Evolutionary conservation across 1,140 invertebrate species (phyloP), one percentile per base, ranked within the genome.

Genomic region (Macrosteles quadrilineatus): DNA sequence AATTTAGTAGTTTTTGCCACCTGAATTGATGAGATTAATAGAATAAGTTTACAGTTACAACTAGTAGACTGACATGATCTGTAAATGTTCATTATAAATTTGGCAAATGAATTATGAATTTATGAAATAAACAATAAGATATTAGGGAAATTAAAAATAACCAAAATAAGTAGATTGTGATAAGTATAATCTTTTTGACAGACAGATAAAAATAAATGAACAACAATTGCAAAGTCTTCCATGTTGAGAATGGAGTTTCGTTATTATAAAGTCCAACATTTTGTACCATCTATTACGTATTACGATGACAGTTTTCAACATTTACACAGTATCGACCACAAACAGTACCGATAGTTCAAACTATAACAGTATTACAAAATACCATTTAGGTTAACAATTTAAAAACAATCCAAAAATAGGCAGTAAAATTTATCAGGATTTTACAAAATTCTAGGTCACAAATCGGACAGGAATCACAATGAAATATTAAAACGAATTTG

Each of bases 371-470:
- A 32, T 31, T 36, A 12, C 32, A 12, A 36, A 63, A 32, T 63
- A 63, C 31, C 59, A 63, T 32, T 2, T 31, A 63, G 29, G 29
- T 63, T 63, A 63, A 17, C 12, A n/a, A 64, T 43, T 43, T 45
- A 66, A 43, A 45, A 66, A 66, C 63, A 66, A 66, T 66, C 63
- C 63, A 66, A 66, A 66, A 66, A 66, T 66, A 66, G 59, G 59
- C 32, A 63, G 59, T 6, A 17, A n/a, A n/a, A 27, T 63, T 63
- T 63, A 32, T 19, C 30, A 25, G 63, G 55, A 6, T 25, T 59
- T 59, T 66, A 43, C 40, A 66, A 66, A 66, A 66, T 43, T 25
- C 21, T 17, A 29, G 27, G 63, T 19, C 23, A 66, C 6, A 3
- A 66, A 27, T 45, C 14, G 23, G n/a, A 27, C 11, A 66, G 40